Base-by-base conservation (phyloP, 2,113 vertebrate genomes). In the Catharus fuscescens region DNA sequence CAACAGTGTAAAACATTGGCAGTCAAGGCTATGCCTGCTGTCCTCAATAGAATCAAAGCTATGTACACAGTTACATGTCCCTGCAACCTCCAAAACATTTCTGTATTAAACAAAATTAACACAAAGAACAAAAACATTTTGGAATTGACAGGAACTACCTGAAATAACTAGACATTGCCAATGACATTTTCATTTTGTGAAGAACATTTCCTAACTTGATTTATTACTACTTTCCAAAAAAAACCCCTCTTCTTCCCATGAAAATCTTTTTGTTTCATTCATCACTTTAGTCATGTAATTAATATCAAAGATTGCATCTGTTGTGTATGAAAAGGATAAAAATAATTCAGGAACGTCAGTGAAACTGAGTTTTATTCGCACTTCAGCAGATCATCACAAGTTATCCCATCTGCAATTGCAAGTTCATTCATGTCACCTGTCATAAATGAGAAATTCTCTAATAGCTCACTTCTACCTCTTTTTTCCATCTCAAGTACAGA, bases 181-280 rank as follows among this genome's bases (percentile, higher is more conserved):
- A 57, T 6, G 1, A n/a, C 17, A 45, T 28, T 79, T 70, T 81
- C 21, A 24, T 71, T 86, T 86, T 45, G 20, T 65, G 52, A 70
- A 66, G n/a, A 3, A 21, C 21, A 14, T 57, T 59, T 71, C 6
- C 24, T 28, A 78, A 28, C 10, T 47, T 73, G 17, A 24, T 57
- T 90, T 38, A 62, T 38, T 79, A 44, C 44, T 71, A 42, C 29
- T 45, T 31, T 42, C 47, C 19, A 38, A 38, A 38, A 8, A 76
- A 28, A 7, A 1, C 0, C 0, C 5, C 6, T 25, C 5, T 59
- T 69, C 18, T 67, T 64, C 45, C 16, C 12, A 26, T 8, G 1
- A 34, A 0, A 52, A 18, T 6, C 4, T 38, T 94, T 59, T 45
- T 24, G 62, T 52, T 80, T 79, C 69, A 36, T 85, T 76, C 52